Evolutionary conservation across 2,888 invertebrate genomes (phyloP), one percentile per base, ranked within the genome.

Genomic region (Trilocha varians): DNA sequence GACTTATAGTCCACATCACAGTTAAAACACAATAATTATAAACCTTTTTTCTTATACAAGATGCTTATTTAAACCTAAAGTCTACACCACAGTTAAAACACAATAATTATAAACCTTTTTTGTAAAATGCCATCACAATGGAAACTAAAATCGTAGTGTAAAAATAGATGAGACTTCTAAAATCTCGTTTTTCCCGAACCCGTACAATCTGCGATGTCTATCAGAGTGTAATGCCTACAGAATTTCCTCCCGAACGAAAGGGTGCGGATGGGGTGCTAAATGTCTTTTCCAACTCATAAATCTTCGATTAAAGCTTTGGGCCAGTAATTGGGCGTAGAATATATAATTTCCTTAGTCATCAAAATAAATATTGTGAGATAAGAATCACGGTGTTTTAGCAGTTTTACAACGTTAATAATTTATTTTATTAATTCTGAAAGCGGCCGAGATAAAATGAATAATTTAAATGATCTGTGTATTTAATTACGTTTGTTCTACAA

Each of bases 191-290:
- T 35, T 32, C 14, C 32, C 32, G 9, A 14, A 18, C 18, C 5
- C 18, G 36, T 36, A 32, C 44, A 41, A 47, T 45, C 43, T 42
- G 48, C 44, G 45, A 43, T 46, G 43, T 18, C 40, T 36, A 40
- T 40, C 40, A 48, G 42, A 48, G 53, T 57, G 53, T 64, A 66
- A 64, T 43, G 34, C 32, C 38, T 60, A 65, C 57, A 50, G 57
- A 57, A 60, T 62, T 54, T 49, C 56, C 52, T 50, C 32, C 50
- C 45, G 48, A 57, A 56, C 55, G 44, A 59, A 63, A 61, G 59
- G 62, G 62, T 59, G 57, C 48, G 55, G 61, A 69, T 63, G 54
- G 64, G 63, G 63, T 64, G 70, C 50, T 64, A 61, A 68, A 67
- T 59, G 65, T 58, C 62, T 58, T 56, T 62, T 60, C 59, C 50